phyloP scores from a whole-genome alignment of 1,140 invertebrate species.

The Monomorium pharaonis region DNA sequence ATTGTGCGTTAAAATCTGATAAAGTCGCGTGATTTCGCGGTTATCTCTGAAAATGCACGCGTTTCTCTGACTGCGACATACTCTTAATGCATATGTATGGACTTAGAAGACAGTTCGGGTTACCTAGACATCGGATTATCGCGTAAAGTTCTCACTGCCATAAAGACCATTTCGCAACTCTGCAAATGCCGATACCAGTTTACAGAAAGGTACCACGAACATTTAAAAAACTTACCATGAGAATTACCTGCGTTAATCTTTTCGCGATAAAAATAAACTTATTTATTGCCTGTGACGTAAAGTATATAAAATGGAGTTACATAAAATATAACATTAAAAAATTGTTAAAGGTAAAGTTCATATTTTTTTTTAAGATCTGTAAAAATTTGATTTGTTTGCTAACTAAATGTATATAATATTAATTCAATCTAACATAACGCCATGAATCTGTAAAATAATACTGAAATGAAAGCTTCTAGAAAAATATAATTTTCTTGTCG shows the following conservation, averaged over 20 bases:
- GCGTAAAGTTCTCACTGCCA: background rate
- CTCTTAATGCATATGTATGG: background rate
- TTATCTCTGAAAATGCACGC: background rate
- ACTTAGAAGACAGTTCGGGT: background rate
- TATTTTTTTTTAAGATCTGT: background rate
- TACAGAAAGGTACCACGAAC: background rate
- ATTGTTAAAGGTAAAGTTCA: background rate
- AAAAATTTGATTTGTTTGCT: background rate
- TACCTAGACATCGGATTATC: background rate
- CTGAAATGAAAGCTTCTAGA: constrained; percentile 8
- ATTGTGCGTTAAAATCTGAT: background rate
- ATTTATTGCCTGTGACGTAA: background rate
- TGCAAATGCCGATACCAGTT: background rate
- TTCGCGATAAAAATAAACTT: background rate
- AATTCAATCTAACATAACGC: too few species aligned
- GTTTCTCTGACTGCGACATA: background rate
- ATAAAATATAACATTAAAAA: background rate
- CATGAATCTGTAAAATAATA: too few species aligned
- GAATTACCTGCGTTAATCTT: background rate
- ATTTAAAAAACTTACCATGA: background rate
- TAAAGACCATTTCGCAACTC: background rate
- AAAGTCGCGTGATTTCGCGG: background rate
- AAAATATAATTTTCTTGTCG: background rate
- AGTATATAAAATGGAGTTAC: background rate
- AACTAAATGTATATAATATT: background rate